These are phyloP conservation scores for Phaethornis superciliosus DNA, from an alignment of 2,113 vertebrate genomes.

Conservation along the genomic window DNA sequence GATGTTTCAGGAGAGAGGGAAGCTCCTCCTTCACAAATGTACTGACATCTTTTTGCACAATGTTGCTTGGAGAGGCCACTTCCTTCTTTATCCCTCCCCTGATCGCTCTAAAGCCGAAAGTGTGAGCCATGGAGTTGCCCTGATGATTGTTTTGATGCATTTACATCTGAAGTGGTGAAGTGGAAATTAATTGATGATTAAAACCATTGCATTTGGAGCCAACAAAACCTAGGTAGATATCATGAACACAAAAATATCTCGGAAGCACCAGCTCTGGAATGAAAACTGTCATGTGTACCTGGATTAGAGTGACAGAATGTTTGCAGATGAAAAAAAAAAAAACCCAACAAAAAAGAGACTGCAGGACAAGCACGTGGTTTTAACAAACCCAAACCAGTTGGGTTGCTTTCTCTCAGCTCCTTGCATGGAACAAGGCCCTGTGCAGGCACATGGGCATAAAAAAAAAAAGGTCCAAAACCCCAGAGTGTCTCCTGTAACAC, in stretches of 20 bases:
- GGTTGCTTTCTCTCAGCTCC: neutral
- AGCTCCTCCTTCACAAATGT: neutral
- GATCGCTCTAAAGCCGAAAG: neutral
- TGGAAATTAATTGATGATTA: neutral
- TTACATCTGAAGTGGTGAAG: neutral
- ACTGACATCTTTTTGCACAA: neutral
- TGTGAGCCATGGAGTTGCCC: neutral
- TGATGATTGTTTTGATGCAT: neutral
- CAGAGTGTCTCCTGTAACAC: neutral
- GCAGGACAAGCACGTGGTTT: neutral
- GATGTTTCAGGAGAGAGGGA: neutral
- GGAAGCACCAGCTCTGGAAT: neutral
- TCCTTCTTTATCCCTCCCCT: neutral
- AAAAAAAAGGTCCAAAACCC: neutral
- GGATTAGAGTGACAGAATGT: neutral
- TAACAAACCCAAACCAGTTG: neutral
- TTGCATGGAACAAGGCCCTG: neutral
- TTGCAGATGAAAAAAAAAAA: neutral
- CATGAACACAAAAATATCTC: neutral
- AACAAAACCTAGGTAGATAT: neutral
- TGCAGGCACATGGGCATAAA: neutral
- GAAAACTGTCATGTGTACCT: neutral
- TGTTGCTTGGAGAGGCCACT: neutral
- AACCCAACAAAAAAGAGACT: neutral
- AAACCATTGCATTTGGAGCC: neutral